Percentiles rank a stretch among this genome's conserved stretches.
These are phyloP conservation scores for Steinernema hermaphroditum DNA, from an alignment of 2,888 invertebrate species.

Conservation along the genomic window DNA sequence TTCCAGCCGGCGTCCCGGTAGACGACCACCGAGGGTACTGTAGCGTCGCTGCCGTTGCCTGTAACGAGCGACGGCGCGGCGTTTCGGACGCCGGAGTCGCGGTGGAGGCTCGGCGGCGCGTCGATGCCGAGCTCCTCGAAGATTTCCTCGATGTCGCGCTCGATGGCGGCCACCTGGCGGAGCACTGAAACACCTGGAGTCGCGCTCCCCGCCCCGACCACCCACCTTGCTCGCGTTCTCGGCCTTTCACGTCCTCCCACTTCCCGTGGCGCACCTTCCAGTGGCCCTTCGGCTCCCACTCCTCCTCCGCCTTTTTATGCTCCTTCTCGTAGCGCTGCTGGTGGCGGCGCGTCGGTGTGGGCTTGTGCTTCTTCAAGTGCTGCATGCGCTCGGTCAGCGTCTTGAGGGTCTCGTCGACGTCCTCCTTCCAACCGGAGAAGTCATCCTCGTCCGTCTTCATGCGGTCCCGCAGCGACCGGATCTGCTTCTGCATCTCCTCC, in stretches of 20 bases:
- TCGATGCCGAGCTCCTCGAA: slow-evolving; percentile 24
- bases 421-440: background rate
- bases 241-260: background rate
- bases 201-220: no score
- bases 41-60: slow-evolving; percentile 4
- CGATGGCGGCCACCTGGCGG: slow-evolving; percentile 14
- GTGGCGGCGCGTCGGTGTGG: background rate
- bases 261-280: slow-evolving; percentile 17
- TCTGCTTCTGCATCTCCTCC: slow-evolving; percentile 14
- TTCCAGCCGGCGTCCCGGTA: slow-evolving; percentile 27
- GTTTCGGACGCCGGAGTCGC: slow-evolving; percentile 1
- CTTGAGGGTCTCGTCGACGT: slow-evolving; percentile 14
- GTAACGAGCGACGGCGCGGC: no score
- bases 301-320: background rate
- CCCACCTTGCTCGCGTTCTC: slow-evolving; percentile 15
- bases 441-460: slow-evolving; percentile 9
- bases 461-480: background rate
- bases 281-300: background rate
- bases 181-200: slow-evolving; percentile 2
- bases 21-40: slow-evolving; percentile 18
- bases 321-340: background rate
- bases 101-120: background rate
- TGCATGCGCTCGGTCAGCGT: slow-evolving; percentile 8
- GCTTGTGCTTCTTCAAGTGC: slow-evolving; percentile 16
- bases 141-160: background rate